Percentiles rank a stretch among this genome's conserved stretches.
Conservation (phyloP, 2,888 invertebrate genomes). For the Petrophora chlorosata region DNA sequence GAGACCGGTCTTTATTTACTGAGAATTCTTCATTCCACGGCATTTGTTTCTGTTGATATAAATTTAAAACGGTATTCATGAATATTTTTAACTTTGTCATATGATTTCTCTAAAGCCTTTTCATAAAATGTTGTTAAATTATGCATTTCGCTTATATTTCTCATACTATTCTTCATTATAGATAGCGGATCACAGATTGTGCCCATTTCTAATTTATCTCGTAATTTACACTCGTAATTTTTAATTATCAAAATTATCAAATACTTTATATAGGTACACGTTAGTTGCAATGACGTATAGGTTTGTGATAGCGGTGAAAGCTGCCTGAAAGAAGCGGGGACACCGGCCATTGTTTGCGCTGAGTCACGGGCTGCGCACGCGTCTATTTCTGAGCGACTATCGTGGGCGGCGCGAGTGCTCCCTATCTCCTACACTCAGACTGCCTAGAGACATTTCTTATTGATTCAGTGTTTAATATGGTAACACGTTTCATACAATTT, state of each 20-base stretch:
- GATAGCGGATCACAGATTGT: too few relatives aligned
- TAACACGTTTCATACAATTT: slow-evolving; percentile 2
- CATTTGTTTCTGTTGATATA: slow-evolving; percentile 21
- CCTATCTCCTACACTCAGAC: slow-evolving; percentile 57
- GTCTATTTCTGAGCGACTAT: slow-evolving; percentile 69
- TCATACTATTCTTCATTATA: too few relatives aligned
- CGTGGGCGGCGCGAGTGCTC: slow-evolving; percentile 64
- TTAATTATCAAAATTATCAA: too few relatives aligned
- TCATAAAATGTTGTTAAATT: too few relatives aligned
- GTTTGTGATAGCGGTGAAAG: slow-evolving; percentile 63
- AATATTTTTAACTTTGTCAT: too few relatives aligned
- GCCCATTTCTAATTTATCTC: too few relatives aligned
- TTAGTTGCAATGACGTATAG: slow-evolving; percentile 41
- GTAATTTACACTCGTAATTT: too few relatives aligned
- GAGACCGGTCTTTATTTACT: slow-evolving; percentile 62
- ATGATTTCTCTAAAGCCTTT: too few relatives aligned
- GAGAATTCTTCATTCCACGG: slow-evolving; percentile 42
- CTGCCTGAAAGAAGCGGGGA: slow-evolving; percentile 61
- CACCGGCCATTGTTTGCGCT: slow-evolving; percentile 73
- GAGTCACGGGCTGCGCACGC: slow-evolving; percentile 77
- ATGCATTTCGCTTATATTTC: too few relatives aligned
- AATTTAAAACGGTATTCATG: neutral
- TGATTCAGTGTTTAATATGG: too few relatives aligned
- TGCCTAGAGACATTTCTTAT: slow-evolving; percentile 51
- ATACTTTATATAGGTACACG: neutral